phyloP scores from a whole-genome alignment of 2,888 invertebrate genomes.

The Napeogenes sylphis region DNA sequence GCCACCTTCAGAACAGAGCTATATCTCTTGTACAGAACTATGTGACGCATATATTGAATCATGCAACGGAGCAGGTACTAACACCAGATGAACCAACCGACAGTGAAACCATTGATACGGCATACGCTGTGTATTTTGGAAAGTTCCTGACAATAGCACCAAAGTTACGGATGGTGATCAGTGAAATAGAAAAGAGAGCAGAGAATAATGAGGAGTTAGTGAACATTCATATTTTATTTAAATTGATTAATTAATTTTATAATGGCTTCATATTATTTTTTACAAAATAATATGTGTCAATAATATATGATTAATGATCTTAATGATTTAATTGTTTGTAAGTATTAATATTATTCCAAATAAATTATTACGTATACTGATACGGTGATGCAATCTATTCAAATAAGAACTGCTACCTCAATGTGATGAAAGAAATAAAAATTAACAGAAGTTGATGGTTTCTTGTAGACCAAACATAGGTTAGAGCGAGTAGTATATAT shows the following conservation, averaged over 20 bases:
- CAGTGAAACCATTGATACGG: constrained; percentile 77
- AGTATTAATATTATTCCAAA: too few relatives aligned
- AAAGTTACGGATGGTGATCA: constrained; percentile 87
- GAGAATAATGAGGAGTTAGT: constrained; percentile 85
- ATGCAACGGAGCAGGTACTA: constrained; percentile 86
- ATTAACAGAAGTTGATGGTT: too few relatives aligned
- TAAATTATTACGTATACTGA: too few relatives aligned
- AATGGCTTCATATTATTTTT: too few relatives aligned
- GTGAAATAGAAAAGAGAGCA: constrained; percentile 87
- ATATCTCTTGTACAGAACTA: constrained; percentile 88
- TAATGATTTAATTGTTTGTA: too few relatives aligned
- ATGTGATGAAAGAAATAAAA: too few relatives aligned
- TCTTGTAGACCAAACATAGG: too few relatives aligned
- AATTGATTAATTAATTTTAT: not conserved
- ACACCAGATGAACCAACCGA: constrained; percentile 58
- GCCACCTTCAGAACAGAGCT: constrained; percentile 89
- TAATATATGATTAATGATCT: too few relatives aligned
- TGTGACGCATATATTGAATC: constrained; percentile 85
- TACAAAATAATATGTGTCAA: too few relatives aligned
- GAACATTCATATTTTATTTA: not conserved
- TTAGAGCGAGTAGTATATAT: too few relatives aligned
- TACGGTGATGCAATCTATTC: too few relatives aligned
- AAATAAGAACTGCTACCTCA: too few relatives aligned
- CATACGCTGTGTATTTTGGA: constrained; percentile 93
- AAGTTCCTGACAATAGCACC: constrained; percentile 96